Evolutionary conservation across 1,140 invertebrate genomes (phyloP).

Genomic region (Brachionus calyciflorus): DNA sequence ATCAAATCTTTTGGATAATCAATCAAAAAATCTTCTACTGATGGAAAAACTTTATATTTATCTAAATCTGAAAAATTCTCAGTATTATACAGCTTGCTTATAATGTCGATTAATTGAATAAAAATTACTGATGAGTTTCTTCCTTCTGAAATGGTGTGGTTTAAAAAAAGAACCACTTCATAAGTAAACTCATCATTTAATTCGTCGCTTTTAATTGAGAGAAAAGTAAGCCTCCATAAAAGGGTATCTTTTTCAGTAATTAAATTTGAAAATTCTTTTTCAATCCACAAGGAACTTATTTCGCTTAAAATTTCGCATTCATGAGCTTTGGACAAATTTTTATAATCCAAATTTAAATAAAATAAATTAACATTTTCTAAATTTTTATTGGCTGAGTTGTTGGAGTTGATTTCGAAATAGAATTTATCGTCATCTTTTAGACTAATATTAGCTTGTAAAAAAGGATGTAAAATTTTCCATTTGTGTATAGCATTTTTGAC

Average conservation of each 20-base stretch:
- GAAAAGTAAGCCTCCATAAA: neutral
- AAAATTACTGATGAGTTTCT: slow-evolving; percentile 11
- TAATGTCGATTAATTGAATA: neutral
- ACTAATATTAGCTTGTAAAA: neutral
- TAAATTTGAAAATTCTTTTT: slow-evolving; percentile 9
- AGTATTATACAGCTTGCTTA: neutral
- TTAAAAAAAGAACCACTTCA: neutral
- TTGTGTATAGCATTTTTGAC: neutral
- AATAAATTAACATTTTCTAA: neutral
- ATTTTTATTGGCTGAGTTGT: neutral
- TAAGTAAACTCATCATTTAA: neutral
- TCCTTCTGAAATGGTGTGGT: neutral
- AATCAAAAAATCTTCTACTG: too few species aligned
- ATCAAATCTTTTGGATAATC: too few species aligned
- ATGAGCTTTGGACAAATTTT: neutral
- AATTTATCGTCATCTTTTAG: neutral
- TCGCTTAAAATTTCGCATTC: neutral
- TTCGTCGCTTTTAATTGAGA: neutral
- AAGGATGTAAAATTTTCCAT: neutral
- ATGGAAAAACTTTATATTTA: neutral
- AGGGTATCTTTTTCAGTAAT: neutral
- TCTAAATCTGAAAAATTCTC: neutral
- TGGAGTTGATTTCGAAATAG: neutral
- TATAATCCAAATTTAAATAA: slow-evolving; percentile 3
- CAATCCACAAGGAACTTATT: neutral